These are phyloP conservation scores for Phaetusa simplex DNA, from an alignment of 2,113 vertebrate genomes.

Conservation along the genomic window DNA sequence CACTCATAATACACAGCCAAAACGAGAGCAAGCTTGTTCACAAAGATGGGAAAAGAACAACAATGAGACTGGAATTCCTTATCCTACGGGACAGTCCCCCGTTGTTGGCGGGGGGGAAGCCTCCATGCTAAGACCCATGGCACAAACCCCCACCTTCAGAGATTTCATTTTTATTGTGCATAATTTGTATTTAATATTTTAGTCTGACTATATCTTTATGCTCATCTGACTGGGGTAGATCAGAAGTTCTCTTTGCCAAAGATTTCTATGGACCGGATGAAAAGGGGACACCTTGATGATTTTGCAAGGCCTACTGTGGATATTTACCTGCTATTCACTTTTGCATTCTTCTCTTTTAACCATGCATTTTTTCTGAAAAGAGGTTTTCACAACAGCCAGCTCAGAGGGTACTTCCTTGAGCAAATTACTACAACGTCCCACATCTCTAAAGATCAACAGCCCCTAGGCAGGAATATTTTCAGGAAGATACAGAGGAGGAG, in stretches of 20 bases:
- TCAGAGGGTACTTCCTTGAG: not conserved
- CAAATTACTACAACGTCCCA: not conserved
- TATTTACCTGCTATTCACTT: not conserved
- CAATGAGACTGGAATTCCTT: not conserved
- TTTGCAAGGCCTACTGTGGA: not conserved
- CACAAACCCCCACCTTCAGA: not conserved
- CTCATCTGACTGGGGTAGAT: not conserved
- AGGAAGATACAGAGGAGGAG: not conserved
- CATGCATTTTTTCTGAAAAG: not conserved
- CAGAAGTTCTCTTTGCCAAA: not conserved
- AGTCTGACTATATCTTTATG: not conserved
- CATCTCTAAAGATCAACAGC: not conserved
- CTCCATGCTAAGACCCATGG: not conserved
- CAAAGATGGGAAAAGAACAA: not conserved
- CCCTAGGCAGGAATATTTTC: fast-evolving
- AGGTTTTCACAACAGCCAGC: not conserved
- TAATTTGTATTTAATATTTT: not conserved
- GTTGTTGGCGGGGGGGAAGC: not conserved
- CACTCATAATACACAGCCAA: not conserved
- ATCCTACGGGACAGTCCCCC: not conserved
- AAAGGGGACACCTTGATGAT: not conserved
- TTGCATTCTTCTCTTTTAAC: not conserved
- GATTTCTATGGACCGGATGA: not conserved
- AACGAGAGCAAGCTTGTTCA: not conserved
- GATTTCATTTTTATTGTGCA: not conserved